Percentiles rank a stretch among this genome's conserved stretches.
phyloP scores from a whole-genome alignment of 2,113 vertebrate genomes.

The Pseudorhombus dupliciocellatus region DNA sequence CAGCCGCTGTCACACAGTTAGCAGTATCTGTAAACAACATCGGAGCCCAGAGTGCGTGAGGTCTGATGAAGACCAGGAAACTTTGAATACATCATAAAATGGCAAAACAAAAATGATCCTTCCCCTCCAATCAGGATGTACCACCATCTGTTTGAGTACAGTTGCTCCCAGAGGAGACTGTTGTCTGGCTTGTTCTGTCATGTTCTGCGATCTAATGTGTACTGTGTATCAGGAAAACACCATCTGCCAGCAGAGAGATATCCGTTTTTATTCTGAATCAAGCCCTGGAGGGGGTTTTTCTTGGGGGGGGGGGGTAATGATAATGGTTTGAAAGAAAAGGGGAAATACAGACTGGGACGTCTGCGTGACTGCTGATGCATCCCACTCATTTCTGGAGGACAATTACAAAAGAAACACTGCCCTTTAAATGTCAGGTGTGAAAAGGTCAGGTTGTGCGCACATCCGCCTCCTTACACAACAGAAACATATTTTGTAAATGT shows the following conservation, averaged over 20 bases:
- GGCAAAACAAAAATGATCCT: constrained; percentile 9
- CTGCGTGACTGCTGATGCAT: constrained; percentile 5
- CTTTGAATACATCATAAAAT: constrained; percentile 7
- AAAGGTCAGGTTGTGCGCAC: constrained; percentile 22
- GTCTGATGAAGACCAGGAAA: constrained; percentile 2
- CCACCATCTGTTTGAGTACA: constrained; percentile 15
- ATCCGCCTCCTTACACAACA: neutral
- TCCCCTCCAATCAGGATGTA: constrained; percentile 30
- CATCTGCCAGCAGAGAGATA: neutral
- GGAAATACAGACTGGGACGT: constrained; percentile 4
- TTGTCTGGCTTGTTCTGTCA: constrained; percentile 58
- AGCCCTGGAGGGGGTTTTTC: neutral
- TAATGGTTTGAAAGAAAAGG: constrained; percentile 28
- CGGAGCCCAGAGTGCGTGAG: neutral
- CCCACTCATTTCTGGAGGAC: constrained; percentile 26
- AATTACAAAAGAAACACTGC: neutral
- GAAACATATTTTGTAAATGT: neutral
- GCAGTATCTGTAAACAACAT: neutral
- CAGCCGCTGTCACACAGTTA: neutral
- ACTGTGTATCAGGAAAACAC: constrained; percentile 29
- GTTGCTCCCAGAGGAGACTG: constrained; percentile 24
- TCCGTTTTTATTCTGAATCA: constrained; percentile 10
- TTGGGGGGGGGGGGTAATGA: neutral
- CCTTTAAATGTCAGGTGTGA: constrained; percentile 51
- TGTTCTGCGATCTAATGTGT: constrained; percentile 42